These are phyloP conservation scores for Anguilla marmorata DNA, from an alignment of 2,797 vertebrate genomes.

Conservation along the genomic window DNA sequence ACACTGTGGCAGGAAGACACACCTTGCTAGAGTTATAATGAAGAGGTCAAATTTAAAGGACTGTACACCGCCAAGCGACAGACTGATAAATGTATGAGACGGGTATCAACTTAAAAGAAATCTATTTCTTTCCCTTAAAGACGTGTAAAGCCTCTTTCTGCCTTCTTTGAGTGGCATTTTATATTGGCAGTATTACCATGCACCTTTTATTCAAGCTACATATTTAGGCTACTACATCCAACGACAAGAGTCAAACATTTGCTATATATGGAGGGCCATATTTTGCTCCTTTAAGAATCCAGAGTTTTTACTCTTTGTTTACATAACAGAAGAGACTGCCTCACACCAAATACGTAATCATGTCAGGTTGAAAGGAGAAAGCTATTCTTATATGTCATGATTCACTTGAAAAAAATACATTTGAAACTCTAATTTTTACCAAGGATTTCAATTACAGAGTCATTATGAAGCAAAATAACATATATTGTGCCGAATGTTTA, in stretches of 20 bases:
- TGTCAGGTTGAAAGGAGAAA: conserved; percentile 32
- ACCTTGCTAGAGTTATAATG: background rate
- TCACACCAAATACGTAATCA: conserved; percentile 38
- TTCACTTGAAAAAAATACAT: accelerated
- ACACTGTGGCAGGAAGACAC: background rate
- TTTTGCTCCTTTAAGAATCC: conserved; percentile 78
- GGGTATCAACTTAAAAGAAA: background rate
- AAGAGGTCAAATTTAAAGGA: background rate
- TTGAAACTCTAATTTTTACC: too few species aligned
- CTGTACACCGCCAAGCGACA: conserved; percentile 10
- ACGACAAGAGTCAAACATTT: background rate
- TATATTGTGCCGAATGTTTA: accelerated
- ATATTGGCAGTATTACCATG: background rate
- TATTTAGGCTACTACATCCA: background rate
- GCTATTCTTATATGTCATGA: background rate
- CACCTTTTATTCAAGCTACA: background rate
- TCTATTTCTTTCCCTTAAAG: background rate
- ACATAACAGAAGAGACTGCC: conserved; percentile 84
- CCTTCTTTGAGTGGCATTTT: background rate
- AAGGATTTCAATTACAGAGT: background rate
- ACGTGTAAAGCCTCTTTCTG: background rate
- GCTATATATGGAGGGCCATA: background rate
- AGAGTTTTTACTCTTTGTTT: conserved; percentile 92
- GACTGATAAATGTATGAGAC: background rate
- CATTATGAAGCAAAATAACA: background rate